phyloP scores from a whole-genome alignment of 2,113 vertebrate species.

The Eulemur macaco region DNA sequence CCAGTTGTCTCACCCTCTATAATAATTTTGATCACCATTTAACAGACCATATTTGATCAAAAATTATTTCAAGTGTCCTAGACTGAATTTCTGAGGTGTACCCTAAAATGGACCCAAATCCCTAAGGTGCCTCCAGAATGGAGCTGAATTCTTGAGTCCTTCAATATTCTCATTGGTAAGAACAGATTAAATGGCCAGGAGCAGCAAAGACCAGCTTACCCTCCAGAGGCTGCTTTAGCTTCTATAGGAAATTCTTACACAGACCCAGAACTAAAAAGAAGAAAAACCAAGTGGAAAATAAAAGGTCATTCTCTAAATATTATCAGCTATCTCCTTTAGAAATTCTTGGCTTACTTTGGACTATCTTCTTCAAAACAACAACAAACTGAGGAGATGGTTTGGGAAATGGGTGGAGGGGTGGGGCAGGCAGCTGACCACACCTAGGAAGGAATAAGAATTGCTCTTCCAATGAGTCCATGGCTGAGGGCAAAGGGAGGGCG shows the following conservation, averaged over 20 bases:
- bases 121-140: neutral
- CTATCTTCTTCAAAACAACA: slow-evolving; percentile 16
- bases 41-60: neutral
- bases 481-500: neutral
- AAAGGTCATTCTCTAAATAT: neutral
- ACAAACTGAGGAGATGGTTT: neutral
- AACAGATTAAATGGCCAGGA: neutral
- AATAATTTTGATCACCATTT: neutral
- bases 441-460: neutral
- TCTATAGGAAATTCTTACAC: neutral
- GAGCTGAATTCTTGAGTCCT: neutral
- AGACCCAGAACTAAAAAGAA: neutral
- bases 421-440: neutral
- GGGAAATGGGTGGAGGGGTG: accelerated
- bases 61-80: slow-evolving; percentile 18
- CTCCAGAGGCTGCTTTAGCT: neutral
- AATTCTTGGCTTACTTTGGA: neutral
- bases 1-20: neutral
- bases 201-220: neutral
- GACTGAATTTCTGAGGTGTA: neutral
- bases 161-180: neutral
- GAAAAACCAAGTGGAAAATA: neutral
- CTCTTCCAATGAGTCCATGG: neutral
- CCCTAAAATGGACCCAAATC: neutral
- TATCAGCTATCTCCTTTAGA: neutral